Base-by-base conservation (phyloP, 2,113 vertebrate species). In the Cryptotis parvus region DNA sequence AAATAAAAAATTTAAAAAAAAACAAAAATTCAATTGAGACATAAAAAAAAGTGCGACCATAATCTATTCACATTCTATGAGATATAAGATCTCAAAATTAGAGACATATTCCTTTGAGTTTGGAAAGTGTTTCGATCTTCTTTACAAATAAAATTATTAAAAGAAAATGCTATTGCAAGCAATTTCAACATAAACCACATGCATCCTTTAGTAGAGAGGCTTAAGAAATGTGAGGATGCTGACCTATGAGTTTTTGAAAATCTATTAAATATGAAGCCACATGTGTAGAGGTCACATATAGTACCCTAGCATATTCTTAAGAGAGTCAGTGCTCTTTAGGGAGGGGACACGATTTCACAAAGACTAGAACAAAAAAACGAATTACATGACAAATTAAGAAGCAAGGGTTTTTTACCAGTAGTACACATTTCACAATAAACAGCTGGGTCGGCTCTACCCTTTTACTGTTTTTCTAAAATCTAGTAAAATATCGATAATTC, bases 401-500 rank as follows among this genome's bases (percentile, higher is more conserved):
- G 39, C 31, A 84, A 80, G 73, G 10, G 27, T 18, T 95, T 95
- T 94, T 95, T 90, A 85, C 84, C 52, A 72, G 22, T 76, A 87
- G 90, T 10, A 16, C 37, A 15, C 43, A 90, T 93, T 95, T 94
- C 90, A 83, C 66, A 94, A 93, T 88, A 35, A 63, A 72, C 87
- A 61, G 72, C 66, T 83, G 26, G 75, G 35, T 78, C 31, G 87
- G 45, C 16, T 61, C 43, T 85, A 22, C 27, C 27, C 52, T 72
- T 90, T 73, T 55, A 49, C 41, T 82, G 35, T 66, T 87, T 89
- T 84, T 72, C 39, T 41, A 69, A 92, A 61, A 43, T 94, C 72
- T 33, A 69, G 49, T 91, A 91, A 96, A 95, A 93, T 88, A 79
- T 84, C 93, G 87, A 91, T 92, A 75, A 79, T 18, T 66, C 35